phyloP scores from a whole-genome alignment of 1,140 invertebrate genomes.

The Heliothis virescens region DNA sequence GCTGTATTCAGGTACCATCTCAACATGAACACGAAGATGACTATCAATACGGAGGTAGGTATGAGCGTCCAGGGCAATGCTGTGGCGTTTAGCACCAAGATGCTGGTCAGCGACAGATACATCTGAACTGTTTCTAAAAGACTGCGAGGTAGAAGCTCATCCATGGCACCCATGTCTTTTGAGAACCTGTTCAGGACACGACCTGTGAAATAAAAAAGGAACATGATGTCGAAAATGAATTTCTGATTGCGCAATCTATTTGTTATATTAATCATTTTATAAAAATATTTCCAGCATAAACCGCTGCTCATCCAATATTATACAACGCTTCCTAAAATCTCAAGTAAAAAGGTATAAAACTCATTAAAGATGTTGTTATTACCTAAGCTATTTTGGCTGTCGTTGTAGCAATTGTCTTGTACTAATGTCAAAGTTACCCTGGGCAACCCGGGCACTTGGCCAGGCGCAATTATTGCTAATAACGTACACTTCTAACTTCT shows the following conservation, averaged over 20 bases:
- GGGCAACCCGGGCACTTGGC: background rate
- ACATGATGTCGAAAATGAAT: background rate
- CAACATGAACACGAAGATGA: conserved; percentile 90
- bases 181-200: conserved; percentile 87
- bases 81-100: conserved; percentile 89
- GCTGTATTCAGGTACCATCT: conserved; percentile 92
- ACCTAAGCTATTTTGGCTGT: no score
- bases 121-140: conserved; percentile 92
- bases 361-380: no score
- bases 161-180: conserved; percentile 89
- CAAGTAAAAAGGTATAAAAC: no score
- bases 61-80: conserved; percentile 91
- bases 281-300: no score
- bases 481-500: background rate
- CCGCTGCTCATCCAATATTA: no score
- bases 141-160: conserved; percentile 93
- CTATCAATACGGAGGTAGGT: conserved; percentile 88
- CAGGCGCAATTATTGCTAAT: background rate
- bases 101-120: conserved; percentile 88
- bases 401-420: background rate
- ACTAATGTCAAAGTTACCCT: background rate
- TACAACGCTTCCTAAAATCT: no score
- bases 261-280: background rate
- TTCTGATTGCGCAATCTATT: background rate
- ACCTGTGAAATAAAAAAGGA: conserved; percentile 83